Base-by-base conservation (phyloP, 1,140 invertebrate species). In the Episyrphus balteatus region DNA sequence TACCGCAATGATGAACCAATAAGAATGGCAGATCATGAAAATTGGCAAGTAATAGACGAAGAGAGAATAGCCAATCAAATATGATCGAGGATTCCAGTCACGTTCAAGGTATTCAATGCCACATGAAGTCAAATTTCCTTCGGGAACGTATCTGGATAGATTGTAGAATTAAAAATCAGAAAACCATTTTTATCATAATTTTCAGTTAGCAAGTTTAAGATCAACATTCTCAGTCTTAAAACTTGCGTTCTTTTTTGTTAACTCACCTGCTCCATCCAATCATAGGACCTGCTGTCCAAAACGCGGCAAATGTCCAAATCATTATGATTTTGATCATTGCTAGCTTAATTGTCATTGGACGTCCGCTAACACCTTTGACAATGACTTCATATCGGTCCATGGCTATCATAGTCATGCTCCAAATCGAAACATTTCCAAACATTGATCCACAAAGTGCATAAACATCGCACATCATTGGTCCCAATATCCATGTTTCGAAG, bases 331-430 rank as follows among this genome's bases (percentile, higher is more conserved):
- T 74, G 7, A 82, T 55, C 47, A 84, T 64, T 33, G 82, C 81
- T 53, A 76, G 75, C 39, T 77, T 80, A 55, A 79, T 79, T 34
- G 80, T 83, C 69, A 86, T 67, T 17, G 80, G 81, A 49, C 75
- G 77, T 3, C 76, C 81, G 11, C 79, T 73, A 54, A 84, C 74
- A 55, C 81, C 75, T 61, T 86, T 86, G 30, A 89, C 86, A 62
- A 92, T 91, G 40, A 91, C 87, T 58, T 88, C 86, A 73, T 90
- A 91, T 56, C 88, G 77, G 64, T 92, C 88, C 50, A 88, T 78
- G 38, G 87, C 82, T 51, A 92, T 89, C 74, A 84, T 78, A 2
- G 82, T 83, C 83, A 91, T 86, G 9, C 84, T 82, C 83, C 86
- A 88, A 55, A 92, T 91, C 33, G 87, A 90, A 50, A 75, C 77